These are phyloP conservation scores for Cotesia typhae DNA, from an alignment of 1,140 invertebrate genomes.

Conservation along the genomic window DNA sequence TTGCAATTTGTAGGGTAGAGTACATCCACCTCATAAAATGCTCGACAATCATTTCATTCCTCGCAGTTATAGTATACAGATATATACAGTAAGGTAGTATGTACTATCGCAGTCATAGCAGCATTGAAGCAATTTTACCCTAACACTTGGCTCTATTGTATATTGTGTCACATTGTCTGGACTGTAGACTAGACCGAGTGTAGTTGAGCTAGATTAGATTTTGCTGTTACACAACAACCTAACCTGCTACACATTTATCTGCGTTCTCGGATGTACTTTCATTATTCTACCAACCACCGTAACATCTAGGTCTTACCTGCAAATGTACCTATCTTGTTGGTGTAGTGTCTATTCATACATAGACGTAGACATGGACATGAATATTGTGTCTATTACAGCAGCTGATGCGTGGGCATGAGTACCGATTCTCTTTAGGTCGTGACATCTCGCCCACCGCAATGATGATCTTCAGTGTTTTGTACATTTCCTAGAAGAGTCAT, in stretches of 20 bases:
- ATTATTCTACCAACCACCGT: neutral
- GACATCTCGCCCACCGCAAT: slow-evolving; percentile 25
- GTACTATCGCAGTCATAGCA: slow-evolving; percentile 35
- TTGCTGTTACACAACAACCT: slow-evolving; percentile 43
- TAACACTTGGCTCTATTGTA: slow-evolving; percentile 43
- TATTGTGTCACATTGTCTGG: slow-evolving; percentile 51
- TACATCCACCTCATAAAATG: too few relatives aligned
- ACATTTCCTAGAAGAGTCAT: slow-evolving; percentile 2
- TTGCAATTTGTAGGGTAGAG: too few relatives aligned
- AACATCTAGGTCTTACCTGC: too few relatives aligned
- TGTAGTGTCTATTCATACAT: too few relatives aligned
- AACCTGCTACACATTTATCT: slow-evolving; percentile 35
- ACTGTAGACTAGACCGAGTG: slow-evolving; percentile 44
- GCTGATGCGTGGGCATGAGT: slow-evolving; percentile 29
- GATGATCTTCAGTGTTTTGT: slow-evolving; percentile 10
- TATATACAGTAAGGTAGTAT: slow-evolving; percentile 18
- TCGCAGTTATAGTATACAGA: too few relatives aligned
- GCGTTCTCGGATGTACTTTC: neutral
- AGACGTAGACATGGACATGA: neutral
- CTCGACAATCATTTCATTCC: too few relatives aligned
- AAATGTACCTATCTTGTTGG: too few relatives aligned
- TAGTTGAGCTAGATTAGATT: slow-evolving; percentile 50
- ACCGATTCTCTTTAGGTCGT: slow-evolving; percentile 27
- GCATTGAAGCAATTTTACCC: slow-evolving; percentile 26
- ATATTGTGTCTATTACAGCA: slow-evolving; percentile 14